A percentile compares a stretch with the other conserved stretches of the same genome.
Evolutionary conservation across 2,113 vertebrate genomes (phyloP).

Genomic region (Callaeas wilsoni): DNA sequence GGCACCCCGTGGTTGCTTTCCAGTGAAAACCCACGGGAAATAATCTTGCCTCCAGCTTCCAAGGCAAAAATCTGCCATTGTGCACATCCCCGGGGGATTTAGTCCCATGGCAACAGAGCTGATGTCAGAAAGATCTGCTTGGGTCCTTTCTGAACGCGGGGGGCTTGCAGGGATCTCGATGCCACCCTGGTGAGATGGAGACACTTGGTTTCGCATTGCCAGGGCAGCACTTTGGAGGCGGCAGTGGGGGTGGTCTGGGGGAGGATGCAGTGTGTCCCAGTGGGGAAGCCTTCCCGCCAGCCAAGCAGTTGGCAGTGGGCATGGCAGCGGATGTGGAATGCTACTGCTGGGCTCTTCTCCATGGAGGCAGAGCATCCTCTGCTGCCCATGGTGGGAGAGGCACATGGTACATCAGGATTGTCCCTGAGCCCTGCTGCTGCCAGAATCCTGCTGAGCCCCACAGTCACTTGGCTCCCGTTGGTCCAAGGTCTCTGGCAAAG

Average conservation of each 20-base stretch:
- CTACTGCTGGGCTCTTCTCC: neutral
- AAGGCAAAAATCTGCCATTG: neutral
- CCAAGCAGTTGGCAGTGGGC: rapidly evolving
- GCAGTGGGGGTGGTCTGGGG: neutral
- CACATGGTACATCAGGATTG: rapidly evolving
- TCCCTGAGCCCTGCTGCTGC: neutral
- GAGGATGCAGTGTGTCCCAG: rapidly evolving
- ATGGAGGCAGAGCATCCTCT: neutral
- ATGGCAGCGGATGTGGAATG: neutral
- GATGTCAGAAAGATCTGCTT: neutral
- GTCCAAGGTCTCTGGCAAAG: neutral
- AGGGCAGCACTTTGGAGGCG: neutral
- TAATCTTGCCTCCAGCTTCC: neutral
- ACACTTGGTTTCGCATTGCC: rapidly evolving
- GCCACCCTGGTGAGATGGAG: neutral
- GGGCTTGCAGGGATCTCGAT: rapidly evolving
- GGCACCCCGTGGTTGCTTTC: neutral
- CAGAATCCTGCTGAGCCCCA: neutral
- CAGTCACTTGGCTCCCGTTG: neutral
- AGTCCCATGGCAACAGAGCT: neutral
- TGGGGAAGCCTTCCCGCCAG: neutral
- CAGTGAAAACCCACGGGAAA: neutral
- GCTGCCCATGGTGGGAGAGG: neutral
- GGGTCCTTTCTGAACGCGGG: rapidly evolving
- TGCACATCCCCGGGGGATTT: neutral